These are phyloP conservation scores for Pseudomyrmex flavicornis DNA, from an alignment of 1,140 invertebrate genomes.

Conservation along the genomic window DNA sequence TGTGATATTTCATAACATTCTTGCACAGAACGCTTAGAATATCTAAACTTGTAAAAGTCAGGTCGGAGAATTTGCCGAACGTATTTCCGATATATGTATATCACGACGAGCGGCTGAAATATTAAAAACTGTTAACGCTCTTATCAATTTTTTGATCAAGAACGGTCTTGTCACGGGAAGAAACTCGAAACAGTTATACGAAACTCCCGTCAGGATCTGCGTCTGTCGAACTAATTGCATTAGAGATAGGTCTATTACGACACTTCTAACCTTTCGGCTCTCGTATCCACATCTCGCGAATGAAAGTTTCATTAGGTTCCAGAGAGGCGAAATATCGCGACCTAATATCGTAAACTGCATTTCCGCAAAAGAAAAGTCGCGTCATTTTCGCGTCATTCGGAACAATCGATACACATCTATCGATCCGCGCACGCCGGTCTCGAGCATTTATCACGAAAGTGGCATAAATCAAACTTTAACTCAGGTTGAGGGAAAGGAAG, in stretches of 20 bases:
- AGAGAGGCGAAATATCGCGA: neutral
- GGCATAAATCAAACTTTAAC: conserved; percentile 41
- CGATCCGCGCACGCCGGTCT: neutral
- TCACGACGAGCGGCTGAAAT: neutral
- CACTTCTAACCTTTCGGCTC: conserved; percentile 61
- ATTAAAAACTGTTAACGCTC: conserved; percentile 3
- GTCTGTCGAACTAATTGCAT: conserved; percentile 58
- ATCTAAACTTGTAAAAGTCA: conserved; percentile 25
- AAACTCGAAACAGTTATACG: conserved; percentile 27
- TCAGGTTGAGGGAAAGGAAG: too few species aligned
- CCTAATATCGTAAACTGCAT: conserved; percentile 15
- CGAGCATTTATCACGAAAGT: conserved; percentile 23
- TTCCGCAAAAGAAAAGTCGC: conserved; percentile 33
- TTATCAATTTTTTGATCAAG: conserved; percentile 16
- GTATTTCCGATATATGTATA: conserved; percentile 6
- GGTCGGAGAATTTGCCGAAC: neutral
- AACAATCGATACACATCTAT: conserved; percentile 20
- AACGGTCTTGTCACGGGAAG: conserved; percentile 15
- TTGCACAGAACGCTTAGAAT: neutral
- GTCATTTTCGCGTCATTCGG: conserved; percentile 37
- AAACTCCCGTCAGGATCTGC: conserved; percentile 5
- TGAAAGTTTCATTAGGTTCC: conserved; percentile 67
- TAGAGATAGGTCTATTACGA: conserved; percentile 51
- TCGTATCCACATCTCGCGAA: conserved; percentile 34
- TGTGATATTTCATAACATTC: too few species aligned